Base-by-base conservation (phyloP, 2,113 vertebrate species). In the Gopherus evgoodei region DNA sequence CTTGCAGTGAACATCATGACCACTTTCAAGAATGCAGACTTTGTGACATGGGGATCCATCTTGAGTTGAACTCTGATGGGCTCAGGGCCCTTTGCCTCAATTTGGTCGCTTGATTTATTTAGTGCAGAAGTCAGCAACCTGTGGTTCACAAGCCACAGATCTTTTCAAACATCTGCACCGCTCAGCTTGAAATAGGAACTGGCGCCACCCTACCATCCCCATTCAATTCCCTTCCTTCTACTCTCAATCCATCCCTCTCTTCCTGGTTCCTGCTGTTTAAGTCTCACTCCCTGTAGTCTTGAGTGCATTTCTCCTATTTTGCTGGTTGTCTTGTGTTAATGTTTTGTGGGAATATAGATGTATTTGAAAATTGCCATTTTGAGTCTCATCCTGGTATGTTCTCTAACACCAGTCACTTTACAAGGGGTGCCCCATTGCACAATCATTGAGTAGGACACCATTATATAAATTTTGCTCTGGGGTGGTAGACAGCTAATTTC, bases 1-100 rank as follows among this genome's bases (percentile, higher is more conserved):
- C 53, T 12, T 1, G n/a, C n/a, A 19, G 22, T 72, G 44, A 42
- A 1, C 1, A 17, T 19, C 1, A 24, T 2, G 2, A 3, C 8
- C 27, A 2, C 76, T 5, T 50, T 4, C 65, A 2, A 2, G 4
- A 14, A 19, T 1, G 3, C 2, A 42, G 29, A 27, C 2, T 10
- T 11, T 3, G 62, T 4, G 53, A 22, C 17, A 8, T 3, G 1
- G 1, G 57, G 81, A 82, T 82, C n/a, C 29, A 84, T 49, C 91
- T 87, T 87, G 80, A 83, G 24, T 65, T 90, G 38, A 79, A 79
- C 47, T 89, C 16, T 44, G 76, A 81, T 81, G 53, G 25, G 14
- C 29, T 3, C 27, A 79, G 76, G 17, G 42, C 50, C 31, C 31
- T 62, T 62, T n/a, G 59, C 38, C 56, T 80, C 54, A 65, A 13